Evolutionary conservation across 2,797 vertebrate genomes (phyloP).

Genomic region (Euphonia xanthogaster): DNA sequence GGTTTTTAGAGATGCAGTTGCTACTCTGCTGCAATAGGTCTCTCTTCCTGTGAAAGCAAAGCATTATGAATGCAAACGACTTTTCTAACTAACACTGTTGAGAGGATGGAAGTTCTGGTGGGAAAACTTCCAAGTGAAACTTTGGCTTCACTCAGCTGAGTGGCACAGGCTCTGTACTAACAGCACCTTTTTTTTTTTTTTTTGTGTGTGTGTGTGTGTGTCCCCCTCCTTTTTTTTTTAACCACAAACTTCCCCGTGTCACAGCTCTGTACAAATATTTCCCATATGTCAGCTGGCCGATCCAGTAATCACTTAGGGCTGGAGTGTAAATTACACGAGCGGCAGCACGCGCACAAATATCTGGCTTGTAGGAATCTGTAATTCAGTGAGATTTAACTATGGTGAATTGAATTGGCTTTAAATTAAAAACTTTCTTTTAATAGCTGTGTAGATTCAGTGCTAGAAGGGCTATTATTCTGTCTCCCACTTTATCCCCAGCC

Average conservation of each 20-base stretch:
- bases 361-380: neutral
- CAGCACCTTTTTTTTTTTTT: neutral
- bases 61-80: slow-evolving; percentile 58
- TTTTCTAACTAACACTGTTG: slow-evolving; percentile 55
- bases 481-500: neutral
- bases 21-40: slow-evolving; percentile 28
- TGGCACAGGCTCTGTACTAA: slow-evolving; percentile 67
- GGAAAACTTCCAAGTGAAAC: slow-evolving; percentile 77
- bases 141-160: slow-evolving; percentile 72
- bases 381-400: neutral
- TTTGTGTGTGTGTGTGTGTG: neutral
- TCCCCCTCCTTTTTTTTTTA: accelerated
- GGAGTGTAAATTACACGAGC: slow-evolving; percentile 26
- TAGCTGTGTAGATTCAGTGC: neutral
- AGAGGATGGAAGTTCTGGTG: slow-evolving; percentile 74
- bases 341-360: neutral
- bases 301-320: slow-evolving; percentile 64
- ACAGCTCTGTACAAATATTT: slow-evolving; percentile 66
- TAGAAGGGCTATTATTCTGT: neutral
- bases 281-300: slow-evolving; percentile 67
- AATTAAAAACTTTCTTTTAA: neutral
- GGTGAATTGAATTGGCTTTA: neutral
- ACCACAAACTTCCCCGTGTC: slow-evolving; percentile 71
- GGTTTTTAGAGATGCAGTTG: slow-evolving; percentile 6
- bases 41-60: slow-evolving; percentile 66